A percentile compares a stretch with the other conserved stretches of the same genome.
Evolutionary conservation across 2,113 vertebrate species (phyloP).

Genomic region (pig (Sus scrofa)): T2T-Sscrofa CM000814.6:84050501-84051000

Average conservation of each 20-base stretch:
- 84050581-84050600: not conserved
- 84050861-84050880: constrained; percentile 25
- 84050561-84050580: constrained; percentile 13
- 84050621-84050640: not conserved
- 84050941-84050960: not conserved
- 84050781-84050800: not conserved
- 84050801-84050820: not conserved
- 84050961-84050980: not conserved
- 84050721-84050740: not conserved
- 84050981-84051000: not conserved
- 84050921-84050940: not conserved
- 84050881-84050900: not conserved
- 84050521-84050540: constrained; percentile 44
- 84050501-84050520: not conserved
- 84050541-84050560: constrained; percentile 44
- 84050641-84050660: not conserved
- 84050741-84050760: constrained; percentile 24
- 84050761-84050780: not conserved
- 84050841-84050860: not conserved
- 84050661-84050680: not conserved
- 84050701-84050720: not conserved
- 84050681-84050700: constrained; percentile 39
- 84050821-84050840: constrained; percentile 26
- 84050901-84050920: not conserved
- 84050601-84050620: constrained; percentile 54